Base-by-base conservation (phyloP, 2,113 vertebrate genomes). In the Cyanoramphus novaezelandiae region DNA sequence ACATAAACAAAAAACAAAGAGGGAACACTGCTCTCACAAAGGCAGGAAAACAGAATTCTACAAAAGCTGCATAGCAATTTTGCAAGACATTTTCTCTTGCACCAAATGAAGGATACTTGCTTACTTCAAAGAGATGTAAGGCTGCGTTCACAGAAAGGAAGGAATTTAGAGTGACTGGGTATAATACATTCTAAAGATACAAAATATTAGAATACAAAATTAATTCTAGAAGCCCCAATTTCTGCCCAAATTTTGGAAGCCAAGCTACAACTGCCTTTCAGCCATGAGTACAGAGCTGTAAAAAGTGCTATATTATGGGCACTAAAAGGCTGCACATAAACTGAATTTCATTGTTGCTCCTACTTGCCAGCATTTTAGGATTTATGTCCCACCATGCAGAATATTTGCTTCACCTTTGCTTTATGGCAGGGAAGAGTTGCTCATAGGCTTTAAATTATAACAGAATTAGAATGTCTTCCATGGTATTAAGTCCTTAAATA, bases 321-420 rank as follows among this genome's bases (percentile, higher is more conserved):
- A 55, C 24, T n/a, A 60, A 69, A 87, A 92, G 64, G 59, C 13
- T 44, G 35, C 5, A 7, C 44, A 60, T 46, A 90, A 88, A 84
- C 25, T 50, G 46, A 88, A 93, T 90, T 90, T 88, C 33, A 31
- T 16, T 82, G 76, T 59, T 89, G 77, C 57, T 65, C 25, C 33
- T 75, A 49, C 44, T 55, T 86, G 74, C 24, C 52, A 78, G 31
- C 12, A 44, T 82, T 93, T 86, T 81, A 65, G 72, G 37, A 93
- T 93, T 95, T 88, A 68, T 92, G 35, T 86, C 52, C 9, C 46
- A 47, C 25, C 18, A 33, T 43, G 64, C 2, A 7, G 64, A 88
- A 64, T 72, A 84, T 78, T 94, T 71, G 15, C 60, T 86, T 90
- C 65, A 79, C 69, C 62, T 93, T 90, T 85, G 23, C 72, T 95